These are phyloP conservation scores for Microctenopoma lineatum DNA, from an alignment of 2,797 vertebrate species.

Conservation along the genomic window DNA sequence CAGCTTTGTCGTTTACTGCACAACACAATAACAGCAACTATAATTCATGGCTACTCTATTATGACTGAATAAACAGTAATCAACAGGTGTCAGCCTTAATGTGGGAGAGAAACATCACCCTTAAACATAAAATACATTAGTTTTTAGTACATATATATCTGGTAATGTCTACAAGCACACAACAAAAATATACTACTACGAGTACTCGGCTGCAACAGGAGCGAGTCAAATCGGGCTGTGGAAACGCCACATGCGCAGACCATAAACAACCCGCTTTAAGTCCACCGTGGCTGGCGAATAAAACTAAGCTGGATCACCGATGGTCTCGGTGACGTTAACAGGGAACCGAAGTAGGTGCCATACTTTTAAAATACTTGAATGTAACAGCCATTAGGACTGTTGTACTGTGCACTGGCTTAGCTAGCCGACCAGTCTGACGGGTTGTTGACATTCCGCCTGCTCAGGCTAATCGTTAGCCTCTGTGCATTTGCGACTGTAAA, in stretches of 20 bases:
- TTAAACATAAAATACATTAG: neutral
- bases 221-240: conserved; percentile 27
- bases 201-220: conserved; percentile 27
- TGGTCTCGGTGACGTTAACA: neutral
- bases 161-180: too few relatives aligned
- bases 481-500: conserved; percentile 20
- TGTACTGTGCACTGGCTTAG: conserved; percentile 8
- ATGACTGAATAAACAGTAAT: neutral
- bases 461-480: conserved; percentile 65
- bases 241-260: conserved; percentile 52
- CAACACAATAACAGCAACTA: conserved; percentile 15
- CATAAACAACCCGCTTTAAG: conserved; percentile 53
- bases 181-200: neutral
- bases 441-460: conserved; percentile 69
- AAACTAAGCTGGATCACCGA: conserved; percentile 7
- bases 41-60: neutral
- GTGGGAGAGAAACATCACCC: rapidly evolving
- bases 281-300: conserved; percentile 17
- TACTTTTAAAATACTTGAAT: neutral
- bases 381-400: neutral
- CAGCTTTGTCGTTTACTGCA: conserved; percentile 18
- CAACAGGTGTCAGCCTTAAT: neutral
- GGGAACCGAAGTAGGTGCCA: conserved; percentile 23
- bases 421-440: conserved; percentile 54
- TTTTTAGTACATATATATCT: neutral